Conservation (phyloP, 92 coral and sea anemone species). For the Epizoanthus scotinus region DNA sequence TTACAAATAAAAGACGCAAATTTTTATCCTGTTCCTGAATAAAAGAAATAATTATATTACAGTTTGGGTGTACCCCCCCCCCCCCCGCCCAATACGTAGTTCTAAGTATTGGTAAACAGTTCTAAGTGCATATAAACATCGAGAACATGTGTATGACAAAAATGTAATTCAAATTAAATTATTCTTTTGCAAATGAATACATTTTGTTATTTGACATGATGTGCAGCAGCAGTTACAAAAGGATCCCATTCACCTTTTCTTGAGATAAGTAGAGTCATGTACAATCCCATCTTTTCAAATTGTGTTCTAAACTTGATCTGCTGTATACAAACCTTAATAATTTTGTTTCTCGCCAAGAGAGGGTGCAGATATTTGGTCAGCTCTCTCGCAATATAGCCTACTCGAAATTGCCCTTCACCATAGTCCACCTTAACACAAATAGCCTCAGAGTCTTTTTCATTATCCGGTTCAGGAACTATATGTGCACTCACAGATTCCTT, state of each 20-base stretch:
- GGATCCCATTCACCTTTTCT: slow-evolving; percentile 48
- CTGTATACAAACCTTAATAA: slow-evolving; percentile 5
- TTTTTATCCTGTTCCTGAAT: no score
- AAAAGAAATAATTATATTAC: no score
- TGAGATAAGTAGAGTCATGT: slow-evolving; percentile 31
- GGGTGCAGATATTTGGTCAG: slow-evolving; percentile 37
- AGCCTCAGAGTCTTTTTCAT: slow-evolving; percentile 27
- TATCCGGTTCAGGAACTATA: slow-evolving; percentile 30
- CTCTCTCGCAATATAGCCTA: slow-evolving; percentile 47
- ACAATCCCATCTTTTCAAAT: slow-evolving; percentile 42
- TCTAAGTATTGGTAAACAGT: no score
- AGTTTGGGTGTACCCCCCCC: no score
- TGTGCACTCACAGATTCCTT: slow-evolving; percentile 24
- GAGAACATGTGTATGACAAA: no score
- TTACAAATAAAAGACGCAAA: no score
- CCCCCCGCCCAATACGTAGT: no score
- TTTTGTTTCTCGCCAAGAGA: background rate
- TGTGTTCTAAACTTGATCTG: slow-evolving; percentile 30
- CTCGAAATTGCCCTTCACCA: slow-evolving; percentile 15
- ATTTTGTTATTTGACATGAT: slow-evolving; percentile 35
- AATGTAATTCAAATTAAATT: no score
- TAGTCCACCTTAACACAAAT: slow-evolving; percentile 21
- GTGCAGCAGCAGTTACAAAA: slow-evolving; percentile 38
- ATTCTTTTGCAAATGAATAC: no score
- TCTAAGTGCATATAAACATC: no score